These are phyloP conservation scores for Calliphora vicina DNA, from an alignment of 1,140 invertebrate genomes.

Conservation along the genomic window DNA sequence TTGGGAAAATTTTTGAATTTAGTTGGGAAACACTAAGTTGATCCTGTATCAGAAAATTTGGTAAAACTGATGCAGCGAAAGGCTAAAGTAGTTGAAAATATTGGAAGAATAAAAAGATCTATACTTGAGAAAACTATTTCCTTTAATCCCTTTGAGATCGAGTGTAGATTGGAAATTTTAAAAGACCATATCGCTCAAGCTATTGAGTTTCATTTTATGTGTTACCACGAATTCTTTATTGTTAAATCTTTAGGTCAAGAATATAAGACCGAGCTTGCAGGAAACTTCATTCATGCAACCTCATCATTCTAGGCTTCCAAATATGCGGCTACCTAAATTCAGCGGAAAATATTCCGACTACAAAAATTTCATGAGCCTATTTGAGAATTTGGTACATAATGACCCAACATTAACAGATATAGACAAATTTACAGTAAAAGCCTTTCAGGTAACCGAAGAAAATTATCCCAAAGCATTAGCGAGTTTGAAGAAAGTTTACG, in stretches of 20 bases:
- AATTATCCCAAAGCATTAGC: constrained; percentile 38
- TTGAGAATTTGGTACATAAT: constrained; percentile 20
- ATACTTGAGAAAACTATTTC: neutral
- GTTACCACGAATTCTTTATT: constrained; percentile 16
- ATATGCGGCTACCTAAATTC: constrained; percentile 22
- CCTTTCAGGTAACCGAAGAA: constrained; percentile 23
- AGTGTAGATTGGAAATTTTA: constrained; percentile 23
- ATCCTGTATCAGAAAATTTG: neutral
- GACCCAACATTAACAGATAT: constrained; percentile 25
- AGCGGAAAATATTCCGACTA: constrained; percentile 29
- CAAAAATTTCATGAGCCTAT: constrained; percentile 6
- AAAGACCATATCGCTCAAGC: constrained; percentile 14
- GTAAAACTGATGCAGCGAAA: neutral
- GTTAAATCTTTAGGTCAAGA: neutral
- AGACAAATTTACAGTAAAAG: constrained; percentile 25
- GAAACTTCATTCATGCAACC: neutral
- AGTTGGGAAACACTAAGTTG: neutral
- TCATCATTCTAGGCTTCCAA: constrained; percentile 21
- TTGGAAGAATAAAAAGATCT: constrained; percentile 6
- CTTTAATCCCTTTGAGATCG: neutral
- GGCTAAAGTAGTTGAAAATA: neutral
- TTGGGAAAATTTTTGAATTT: too few species aligned
- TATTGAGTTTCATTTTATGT: constrained; percentile 8
- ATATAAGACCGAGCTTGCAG: neutral
- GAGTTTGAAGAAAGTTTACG: constrained; percentile 36